Conservation (phyloP, 1,140 invertebrate species). For the Temnothorax nylanderi region DNA sequence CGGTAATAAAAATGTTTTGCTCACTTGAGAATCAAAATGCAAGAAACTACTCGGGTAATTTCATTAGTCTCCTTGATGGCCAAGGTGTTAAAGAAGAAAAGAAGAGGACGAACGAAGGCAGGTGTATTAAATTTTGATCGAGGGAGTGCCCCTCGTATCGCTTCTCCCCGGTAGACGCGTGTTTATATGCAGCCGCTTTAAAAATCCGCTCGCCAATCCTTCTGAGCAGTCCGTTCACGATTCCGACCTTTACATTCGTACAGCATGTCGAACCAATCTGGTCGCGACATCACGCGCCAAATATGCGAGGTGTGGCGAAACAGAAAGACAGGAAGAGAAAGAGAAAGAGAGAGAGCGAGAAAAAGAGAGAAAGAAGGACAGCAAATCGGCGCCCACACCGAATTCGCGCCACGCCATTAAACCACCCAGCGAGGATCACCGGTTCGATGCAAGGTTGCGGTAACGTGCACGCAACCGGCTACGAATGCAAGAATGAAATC, state of each 20-base stretch:
- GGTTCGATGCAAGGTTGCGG: constrained; percentile 61
- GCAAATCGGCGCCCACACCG: constrained; percentile 79
- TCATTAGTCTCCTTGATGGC: constrained; percentile 1
- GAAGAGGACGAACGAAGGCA: neutral
- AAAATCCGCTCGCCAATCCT: constrained; percentile 69
- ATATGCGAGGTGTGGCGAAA: constrained; percentile 84
- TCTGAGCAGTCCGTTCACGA: constrained; percentile 71
- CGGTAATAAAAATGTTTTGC: neutral
- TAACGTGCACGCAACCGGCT: constrained; percentile 32
- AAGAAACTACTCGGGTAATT: constrained; percentile 8
- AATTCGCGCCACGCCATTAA: constrained; percentile 77
- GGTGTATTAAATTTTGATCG: constrained; percentile 35
- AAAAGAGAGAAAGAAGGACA: constrained; percentile 10
- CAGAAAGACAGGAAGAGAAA: constrained; percentile 44
- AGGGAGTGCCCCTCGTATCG: constrained; percentile 46
- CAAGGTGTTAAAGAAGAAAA: constrained; percentile 1
- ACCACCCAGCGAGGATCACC: constrained; percentile 64
- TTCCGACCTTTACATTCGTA: constrained; percentile 76
- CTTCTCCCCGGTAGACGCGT: constrained; percentile 36
- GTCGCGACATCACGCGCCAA: constrained; percentile 83
- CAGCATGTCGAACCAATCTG: constrained; percentile 78
- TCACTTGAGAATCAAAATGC: neutral
- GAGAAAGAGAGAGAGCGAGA: constrained; percentile 14
- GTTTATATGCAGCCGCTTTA: constrained; percentile 53
- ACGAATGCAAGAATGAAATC: constrained; percentile 4